Evolutionary conservation across 2,888 invertebrate genomes (phyloP), one percentile per base, ranked within the genome.

Genomic region (Pterostichus niger): DNA sequence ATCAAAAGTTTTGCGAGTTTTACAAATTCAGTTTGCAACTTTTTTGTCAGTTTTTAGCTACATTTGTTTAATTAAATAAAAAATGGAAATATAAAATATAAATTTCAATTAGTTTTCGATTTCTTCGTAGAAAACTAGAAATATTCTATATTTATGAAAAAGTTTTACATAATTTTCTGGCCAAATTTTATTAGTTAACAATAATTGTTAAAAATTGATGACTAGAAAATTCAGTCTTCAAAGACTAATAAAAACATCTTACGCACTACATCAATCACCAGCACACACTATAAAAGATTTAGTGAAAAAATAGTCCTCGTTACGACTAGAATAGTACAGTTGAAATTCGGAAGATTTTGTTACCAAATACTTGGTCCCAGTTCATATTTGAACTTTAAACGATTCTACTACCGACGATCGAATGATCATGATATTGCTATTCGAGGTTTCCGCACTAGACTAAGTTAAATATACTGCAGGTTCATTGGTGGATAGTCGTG

Each of bases 331-430:
- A 64, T 46, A 75, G 52, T 10, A 75, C 75, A 76, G 56, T 79
- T 64, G 64, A 64, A 75, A 73, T 82, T 82, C 52, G 82, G 73
- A 82, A 82, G 82, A 82, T 75, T 31, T 82, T 82, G 82, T 82
- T 82, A 75, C 75, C 82, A 82, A 82, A 75, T 46, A 61, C 11
- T 75, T 82, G 82, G 82, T 82, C 82, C 82, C 82, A 64, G 52
- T 78, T 15, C n/a, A 46, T 40, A 15, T 40, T 40, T 40, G 40
- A 40, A 40, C 40, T 17, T 13, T 59, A 44, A 46, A 75, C 75
- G 75, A 52, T 52, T 52, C 75, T 75, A 75, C 31, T 64, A 59
- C 59, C 46, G 35, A 31, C 49, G 44, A 40, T 40, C 40, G 40
- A 40, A 40, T 40, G 40, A 40, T 40, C 40, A 31, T 52, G 49